Conservation (phyloP, 2,797 vertebrate genomes). For the Ficedula albicollis region DNA sequence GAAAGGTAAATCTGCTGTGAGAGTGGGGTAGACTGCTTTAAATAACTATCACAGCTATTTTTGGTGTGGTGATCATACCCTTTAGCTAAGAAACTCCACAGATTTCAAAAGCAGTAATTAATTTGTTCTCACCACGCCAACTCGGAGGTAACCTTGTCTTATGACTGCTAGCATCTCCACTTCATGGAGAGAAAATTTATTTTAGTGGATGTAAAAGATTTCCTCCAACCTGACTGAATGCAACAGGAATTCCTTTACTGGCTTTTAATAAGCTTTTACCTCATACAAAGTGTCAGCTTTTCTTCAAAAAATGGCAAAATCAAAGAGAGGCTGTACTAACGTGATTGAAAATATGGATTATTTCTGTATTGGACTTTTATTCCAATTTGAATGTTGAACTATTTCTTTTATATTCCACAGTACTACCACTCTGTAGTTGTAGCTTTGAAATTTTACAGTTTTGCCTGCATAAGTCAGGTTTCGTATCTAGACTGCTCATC, state of each 20-base stretch:
- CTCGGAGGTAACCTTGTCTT: not conserved
- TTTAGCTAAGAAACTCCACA: not conserved
- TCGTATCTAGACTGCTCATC: not conserved
- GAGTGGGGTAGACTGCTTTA: not conserved
- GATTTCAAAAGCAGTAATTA: slow-evolving; percentile 8
- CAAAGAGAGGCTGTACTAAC: not conserved
- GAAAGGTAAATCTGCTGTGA: not conserved
- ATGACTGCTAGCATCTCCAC: not conserved
- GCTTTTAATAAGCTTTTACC: not conserved
- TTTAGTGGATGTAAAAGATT: not conserved
- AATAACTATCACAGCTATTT: not conserved
- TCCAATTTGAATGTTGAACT: not conserved
- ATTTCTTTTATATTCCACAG: not conserved
- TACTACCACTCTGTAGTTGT: not conserved
- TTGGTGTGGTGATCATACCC: not conserved
- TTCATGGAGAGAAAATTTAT: not conserved
- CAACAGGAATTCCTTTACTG: not conserved
- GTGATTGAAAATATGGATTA: not conserved
- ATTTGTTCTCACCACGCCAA: not conserved
- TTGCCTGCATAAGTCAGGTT: not conserved
- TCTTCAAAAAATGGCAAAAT: not conserved
- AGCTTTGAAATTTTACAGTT: not conserved
- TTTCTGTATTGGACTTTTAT: not conserved
- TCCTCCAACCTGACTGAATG: not conserved
- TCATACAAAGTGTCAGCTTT: not conserved